phyloP scores from a whole-genome alignment of 2,113 vertebrate genomes.

The Dicrurus megarhynchus region DNA sequence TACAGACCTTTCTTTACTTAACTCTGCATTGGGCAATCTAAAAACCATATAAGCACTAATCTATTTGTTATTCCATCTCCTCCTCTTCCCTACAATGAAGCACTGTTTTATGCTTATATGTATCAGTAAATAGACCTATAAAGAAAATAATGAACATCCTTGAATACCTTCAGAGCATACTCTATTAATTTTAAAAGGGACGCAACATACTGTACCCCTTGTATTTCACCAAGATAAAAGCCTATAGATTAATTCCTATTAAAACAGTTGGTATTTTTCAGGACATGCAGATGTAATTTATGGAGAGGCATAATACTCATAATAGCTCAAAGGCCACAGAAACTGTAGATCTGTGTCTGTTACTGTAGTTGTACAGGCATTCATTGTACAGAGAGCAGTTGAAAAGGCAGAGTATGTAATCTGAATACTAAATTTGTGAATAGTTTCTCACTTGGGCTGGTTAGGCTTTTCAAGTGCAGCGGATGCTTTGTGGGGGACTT shows the following conservation, averaged over 20 bases:
- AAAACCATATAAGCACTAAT: slow-evolving; percentile 22
- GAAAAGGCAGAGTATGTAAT: slow-evolving; percentile 67
- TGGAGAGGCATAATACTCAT: slow-evolving; percentile 60
- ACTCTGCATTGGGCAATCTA: not conserved
- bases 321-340: slow-evolving; percentile 62
- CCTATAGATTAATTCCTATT: slow-evolving; percentile 65
- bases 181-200: slow-evolving; percentile 54
- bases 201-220: not conserved
- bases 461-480: slow-evolving; percentile 67
- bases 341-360: slow-evolving; percentile 74
- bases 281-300: slow-evolving; percentile 57
- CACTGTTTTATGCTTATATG: slow-evolving; percentile 49
- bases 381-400: slow-evolving; percentile 69
- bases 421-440: slow-evolving; percentile 76
- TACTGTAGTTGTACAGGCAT: slow-evolving; percentile 71
- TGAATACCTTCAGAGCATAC: slow-evolving; percentile 21
- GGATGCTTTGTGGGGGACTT: slow-evolving; percentile 73
- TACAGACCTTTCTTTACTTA: slow-evolving; percentile 20
- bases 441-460: slow-evolving; percentile 67
- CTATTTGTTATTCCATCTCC: not conserved
- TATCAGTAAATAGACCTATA: slow-evolving; percentile 54
- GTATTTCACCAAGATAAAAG: slow-evolving; percentile 48
- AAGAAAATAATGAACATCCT: slow-evolving; percentile 61
- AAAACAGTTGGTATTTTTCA: slow-evolving; percentile 70
- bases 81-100: slow-evolving; percentile 1